phyloP scores from a whole-genome alignment of 2,797 vertebrate genomes.

The Caiman crocodilus region DNA sequence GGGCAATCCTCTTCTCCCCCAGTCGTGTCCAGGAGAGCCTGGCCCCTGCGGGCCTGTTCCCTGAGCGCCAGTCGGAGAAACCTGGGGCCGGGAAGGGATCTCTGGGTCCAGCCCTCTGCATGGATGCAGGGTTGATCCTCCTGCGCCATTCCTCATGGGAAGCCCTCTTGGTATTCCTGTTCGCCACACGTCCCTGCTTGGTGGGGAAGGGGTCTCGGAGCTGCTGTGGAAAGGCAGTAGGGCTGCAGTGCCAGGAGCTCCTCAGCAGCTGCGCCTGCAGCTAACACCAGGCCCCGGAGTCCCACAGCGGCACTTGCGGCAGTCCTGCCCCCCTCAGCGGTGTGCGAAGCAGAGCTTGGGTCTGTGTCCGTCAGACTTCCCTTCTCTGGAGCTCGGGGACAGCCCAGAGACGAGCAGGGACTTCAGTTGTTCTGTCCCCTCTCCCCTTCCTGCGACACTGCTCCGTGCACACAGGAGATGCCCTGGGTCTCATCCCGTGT shows the following conservation, averaged over 20 bases:
- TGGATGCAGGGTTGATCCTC: too few relatives aligned
- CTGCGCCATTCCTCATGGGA: too few relatives aligned
- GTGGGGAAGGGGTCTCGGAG: not conserved
- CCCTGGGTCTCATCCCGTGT: too few relatives aligned
- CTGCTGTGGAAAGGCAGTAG: not conserved
- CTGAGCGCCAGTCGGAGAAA: not conserved
- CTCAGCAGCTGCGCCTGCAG: fast-evolving
- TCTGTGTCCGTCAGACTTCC: not conserved
- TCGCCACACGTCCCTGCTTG: not conserved
- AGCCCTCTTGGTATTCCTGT: too few relatives aligned
- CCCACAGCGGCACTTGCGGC: fast-evolving
- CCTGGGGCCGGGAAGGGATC: too few relatives aligned
- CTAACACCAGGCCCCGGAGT: not conserved
- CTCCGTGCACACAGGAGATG: too few relatives aligned
- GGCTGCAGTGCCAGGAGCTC: not conserved
- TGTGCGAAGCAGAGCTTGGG: not conserved
- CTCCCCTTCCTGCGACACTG: not conserved
- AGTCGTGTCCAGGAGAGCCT: not conserved
- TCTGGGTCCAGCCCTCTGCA: too few relatives aligned
- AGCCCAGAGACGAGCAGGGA: not conserved
- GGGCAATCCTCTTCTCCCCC: fast-evolving
- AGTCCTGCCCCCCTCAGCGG: too few relatives aligned
- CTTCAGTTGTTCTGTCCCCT: too few relatives aligned
- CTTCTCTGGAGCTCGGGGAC: not conserved
- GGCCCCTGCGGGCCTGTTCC: not conserved